Evolutionary conservation across 2,888 invertebrate genomes (phyloP), one percentile per base, ranked within the genome.

Genomic region (Ichneumoninae sp.): DNA sequence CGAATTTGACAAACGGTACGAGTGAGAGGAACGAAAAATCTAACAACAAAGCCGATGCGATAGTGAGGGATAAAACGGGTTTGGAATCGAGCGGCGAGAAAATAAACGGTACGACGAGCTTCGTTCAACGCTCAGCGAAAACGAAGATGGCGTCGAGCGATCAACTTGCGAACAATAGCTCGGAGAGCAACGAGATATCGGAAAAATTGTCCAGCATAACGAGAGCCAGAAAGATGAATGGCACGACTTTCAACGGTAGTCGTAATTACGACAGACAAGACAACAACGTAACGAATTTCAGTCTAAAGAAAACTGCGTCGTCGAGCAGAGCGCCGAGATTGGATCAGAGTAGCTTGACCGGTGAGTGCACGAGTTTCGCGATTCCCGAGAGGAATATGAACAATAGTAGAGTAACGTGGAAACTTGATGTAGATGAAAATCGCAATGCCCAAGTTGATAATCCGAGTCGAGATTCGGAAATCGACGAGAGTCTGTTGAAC

Each of bases 241-340:
- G 93, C 3, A 93, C 93, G 0, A 90, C 93, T 0, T 93, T 93
- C 80, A 92, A 92, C 72, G 91, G 92, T 47, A 91, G 80, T 62
- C 89, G 91, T 2, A 90, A 88, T 82, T 86, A 90, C 77, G 88
- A 90, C 26, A 83, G 60, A 33, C 69, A 83, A 10, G 80, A 84
- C 1, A 60, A 8, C 30, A 72, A 66, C 40, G 50, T 66, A 6
- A 65, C 57, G 30, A 65, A 66, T 57, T 86, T 82, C 47, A 81
- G 57, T 60, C 60, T 85, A 26, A 89, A 86, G 70, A 89, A 87
- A 40, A 86, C 72, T 5, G 66, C 69, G 6, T 79, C 71, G 22
- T 65, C 47, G 30, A 84, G 22, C 10, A 72, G 60, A 19, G 26
- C 40, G 5, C 52, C 44, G 19, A 72, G 7, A 33, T 69, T 30